phyloP scores from a whole-genome alignment of 2,888 invertebrate genomes.

The Chromoteleia sp. region DNA sequence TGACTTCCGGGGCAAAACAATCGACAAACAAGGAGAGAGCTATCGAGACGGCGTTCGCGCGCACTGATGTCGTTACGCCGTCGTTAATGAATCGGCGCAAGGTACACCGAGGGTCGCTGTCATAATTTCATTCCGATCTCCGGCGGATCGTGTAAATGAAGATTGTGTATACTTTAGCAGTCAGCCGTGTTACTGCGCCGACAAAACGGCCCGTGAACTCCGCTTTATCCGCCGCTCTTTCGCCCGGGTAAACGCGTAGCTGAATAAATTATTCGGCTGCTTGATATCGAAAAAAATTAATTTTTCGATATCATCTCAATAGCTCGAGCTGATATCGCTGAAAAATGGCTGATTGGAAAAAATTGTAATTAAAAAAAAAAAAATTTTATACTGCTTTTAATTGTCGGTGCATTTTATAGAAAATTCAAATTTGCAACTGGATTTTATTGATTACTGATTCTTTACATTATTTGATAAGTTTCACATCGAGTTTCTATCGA shows the following conservation, averaged over 20 bases:
- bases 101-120: constrained; percentile 65
- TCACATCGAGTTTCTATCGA: too few species aligned
- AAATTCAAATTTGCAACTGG: too few species aligned
- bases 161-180: constrained; percentile 61
- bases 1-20: constrained; percentile 63
- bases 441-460: too few species aligned
- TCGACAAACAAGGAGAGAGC: constrained; percentile 51
- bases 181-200: constrained; percentile 33
- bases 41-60: constrained; percentile 52
- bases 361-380: too few species aligned
- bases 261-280: constrained; percentile 34
- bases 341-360: too few species aligned
- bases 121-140: constrained; percentile 68
- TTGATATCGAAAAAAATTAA: constrained; percentile 31
- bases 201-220: constrained; percentile 15
- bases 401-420: too few species aligned
- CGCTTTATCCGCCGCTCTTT: constrained; percentile 18
- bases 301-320: constrained; percentile 16
- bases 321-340: too few species aligned
- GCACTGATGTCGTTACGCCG: constrained; percentile 58
- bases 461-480: too few species aligned
- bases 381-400: neutral
- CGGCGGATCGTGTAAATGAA: constrained; percentile 55
- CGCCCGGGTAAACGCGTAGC: constrained; percentile 1
- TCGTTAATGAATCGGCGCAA: constrained; percentile 67